Evolutionary conservation across 2,113 vertebrate species (phyloP).

Genomic region (Strix aluco): DNA sequence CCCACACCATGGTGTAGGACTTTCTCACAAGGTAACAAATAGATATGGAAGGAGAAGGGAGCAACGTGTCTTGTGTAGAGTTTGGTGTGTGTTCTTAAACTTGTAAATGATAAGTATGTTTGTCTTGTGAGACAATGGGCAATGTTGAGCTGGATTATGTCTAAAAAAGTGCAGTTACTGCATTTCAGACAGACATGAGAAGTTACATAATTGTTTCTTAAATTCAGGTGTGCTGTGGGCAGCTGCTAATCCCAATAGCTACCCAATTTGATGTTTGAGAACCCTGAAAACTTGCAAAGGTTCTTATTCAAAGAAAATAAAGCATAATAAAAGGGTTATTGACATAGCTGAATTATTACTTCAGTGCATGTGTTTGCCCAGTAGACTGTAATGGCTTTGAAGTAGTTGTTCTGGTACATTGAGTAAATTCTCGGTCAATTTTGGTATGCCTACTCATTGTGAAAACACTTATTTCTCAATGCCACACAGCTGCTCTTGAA

Average conservation of each 20-base stretch:
- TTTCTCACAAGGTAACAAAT: neutral
- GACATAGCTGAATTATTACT: constrained; percentile 40
- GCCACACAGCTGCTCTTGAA: constrained; percentile 13
- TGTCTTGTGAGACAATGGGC: neutral
- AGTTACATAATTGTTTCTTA: neutral
- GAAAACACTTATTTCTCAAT: constrained; percentile 51
- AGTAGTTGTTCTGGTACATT: constrained; percentile 61
- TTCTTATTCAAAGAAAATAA: neutral
- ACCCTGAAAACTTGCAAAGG: neutral
- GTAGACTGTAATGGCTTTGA: constrained; percentile 58
- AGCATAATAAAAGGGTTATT: constrained; percentile 8
- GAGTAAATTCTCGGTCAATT: constrained; percentile 40
- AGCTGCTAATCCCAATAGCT: neutral
- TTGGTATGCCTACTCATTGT: constrained; percentile 41
- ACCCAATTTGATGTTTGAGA: neutral
- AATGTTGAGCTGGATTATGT: neutral
- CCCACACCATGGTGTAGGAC: neutral
- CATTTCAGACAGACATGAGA: neutral
- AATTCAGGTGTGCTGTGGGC: neutral
- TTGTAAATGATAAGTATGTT: neutral
- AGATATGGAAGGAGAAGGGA: neutral
- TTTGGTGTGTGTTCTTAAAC: neutral
- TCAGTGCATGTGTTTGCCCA: constrained; percentile 52
- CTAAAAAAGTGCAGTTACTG: neutral
- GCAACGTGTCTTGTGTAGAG: neutral